These are phyloP conservation scores for Thunnus maccoyii DNA, from an alignment of 2,113 vertebrate genomes.

Conservation along the genomic window DNA sequence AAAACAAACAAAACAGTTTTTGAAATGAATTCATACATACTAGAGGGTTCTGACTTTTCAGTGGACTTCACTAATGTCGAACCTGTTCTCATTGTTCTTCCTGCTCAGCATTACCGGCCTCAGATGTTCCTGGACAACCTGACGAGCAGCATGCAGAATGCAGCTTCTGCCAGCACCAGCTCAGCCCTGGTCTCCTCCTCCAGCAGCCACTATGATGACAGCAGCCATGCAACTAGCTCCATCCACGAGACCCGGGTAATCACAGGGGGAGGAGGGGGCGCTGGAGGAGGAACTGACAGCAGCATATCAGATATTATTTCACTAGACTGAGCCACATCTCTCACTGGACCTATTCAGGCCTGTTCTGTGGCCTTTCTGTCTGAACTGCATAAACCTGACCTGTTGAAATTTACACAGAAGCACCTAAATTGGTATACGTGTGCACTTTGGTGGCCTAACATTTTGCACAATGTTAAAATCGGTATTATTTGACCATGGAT, in stretches of 20 bases:
- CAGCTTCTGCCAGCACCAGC: constrained; percentile 85
- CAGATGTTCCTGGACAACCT: constrained; percentile 98
- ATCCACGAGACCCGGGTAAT: constrained; percentile 89
- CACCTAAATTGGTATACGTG: constrained; percentile 23
- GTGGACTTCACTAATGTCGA: not conserved
- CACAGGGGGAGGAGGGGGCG: constrained; percentile 79
- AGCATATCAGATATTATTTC: constrained; percentile 93
- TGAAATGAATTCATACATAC: not conserved
- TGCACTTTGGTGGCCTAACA: constrained; percentile 23
- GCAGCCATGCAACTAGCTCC: constrained; percentile 83
- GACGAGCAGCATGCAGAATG: constrained; percentile 90
- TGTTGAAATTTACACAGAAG: not conserved
- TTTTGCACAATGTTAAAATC: not conserved
- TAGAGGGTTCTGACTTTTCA: not conserved
- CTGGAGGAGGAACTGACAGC: constrained; percentile 59
- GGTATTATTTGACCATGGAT: not conserved
- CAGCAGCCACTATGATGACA: constrained; percentile 86
- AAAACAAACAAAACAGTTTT: no score
- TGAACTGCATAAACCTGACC: not conserved
- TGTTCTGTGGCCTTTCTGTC: constrained; percentile 19
- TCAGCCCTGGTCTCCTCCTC: constrained; percentile 87
- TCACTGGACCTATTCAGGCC: constrained; percentile 27
- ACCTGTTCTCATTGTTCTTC: not conserved
- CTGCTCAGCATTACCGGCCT: constrained; percentile 92
- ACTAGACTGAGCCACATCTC: constrained; percentile 85